Evolutionary conservation across 2,797 vertebrate species (phyloP).

Genomic region (Melanotaenia pygmaea): DNA sequence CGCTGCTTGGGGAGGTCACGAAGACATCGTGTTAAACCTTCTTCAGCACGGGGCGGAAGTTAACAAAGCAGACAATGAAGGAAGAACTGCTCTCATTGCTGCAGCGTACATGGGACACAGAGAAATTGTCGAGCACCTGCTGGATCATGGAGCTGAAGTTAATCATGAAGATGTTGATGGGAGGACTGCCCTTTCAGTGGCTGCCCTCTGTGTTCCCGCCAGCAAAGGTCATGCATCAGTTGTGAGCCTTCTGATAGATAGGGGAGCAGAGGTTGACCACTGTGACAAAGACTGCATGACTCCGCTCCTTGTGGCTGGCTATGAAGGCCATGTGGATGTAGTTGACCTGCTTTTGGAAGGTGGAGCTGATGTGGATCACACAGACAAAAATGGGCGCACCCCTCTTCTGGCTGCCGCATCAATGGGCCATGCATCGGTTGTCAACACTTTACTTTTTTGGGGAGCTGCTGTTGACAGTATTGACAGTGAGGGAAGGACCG

Average conservation of each 20-base stretch:
- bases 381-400: conserved; percentile 95
- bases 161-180: conserved; percentile 98
- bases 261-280: conserved; percentile 95
- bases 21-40: conserved; percentile 96
- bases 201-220: conserved; percentile 95
- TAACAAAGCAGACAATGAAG: conserved; percentile 98
- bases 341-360: conserved; percentile 97
- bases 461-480: conserved; percentile 98
- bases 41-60: conserved; percentile 96
- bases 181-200: conserved; percentile 94
- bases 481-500: conserved; percentile 96
- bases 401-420: conserved; percentile 97
- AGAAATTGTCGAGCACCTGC: conserved; percentile 95
- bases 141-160: conserved; percentile 94
- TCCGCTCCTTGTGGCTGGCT: conserved; percentile 95
- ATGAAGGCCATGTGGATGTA: conserved; percentile 97
- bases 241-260: conserved; percentile 94
- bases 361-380: conserved; percentile 96
- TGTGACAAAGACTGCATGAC: conserved; percentile 99
- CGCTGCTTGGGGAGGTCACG: conserved; percentile 97
- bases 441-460: conserved; percentile 97
- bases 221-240: conserved; percentile 97
- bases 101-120: conserved; percentile 98
- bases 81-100: conserved; percentile 95
- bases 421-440: conserved; percentile 96